phyloP scores from a whole-genome alignment of 2,113 vertebrate genomes.

The Rattus rattus region DNA sequence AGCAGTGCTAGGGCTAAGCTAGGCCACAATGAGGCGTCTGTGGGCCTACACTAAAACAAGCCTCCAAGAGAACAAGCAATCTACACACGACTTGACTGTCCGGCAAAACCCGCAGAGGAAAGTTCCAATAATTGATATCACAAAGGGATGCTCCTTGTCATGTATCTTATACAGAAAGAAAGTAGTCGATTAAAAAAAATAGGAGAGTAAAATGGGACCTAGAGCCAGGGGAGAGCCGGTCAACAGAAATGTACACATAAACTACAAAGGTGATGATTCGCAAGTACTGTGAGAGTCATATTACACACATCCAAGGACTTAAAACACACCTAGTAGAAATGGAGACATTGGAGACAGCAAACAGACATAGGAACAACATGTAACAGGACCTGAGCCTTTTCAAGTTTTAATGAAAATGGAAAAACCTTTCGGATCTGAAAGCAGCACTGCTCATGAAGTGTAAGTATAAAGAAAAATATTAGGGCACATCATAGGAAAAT shows the following conservation, averaged over 20 bases:
- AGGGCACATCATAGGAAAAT: background rate
- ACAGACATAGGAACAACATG: slow-evolving; percentile 15
- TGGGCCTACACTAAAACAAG: slow-evolving; percentile 19
- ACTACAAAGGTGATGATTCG: background rate
- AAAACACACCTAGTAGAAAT: slow-evolving; percentile 35
- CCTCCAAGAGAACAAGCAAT: background rate
- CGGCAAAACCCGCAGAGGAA: slow-evolving; percentile 42
- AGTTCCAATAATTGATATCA: background rate
- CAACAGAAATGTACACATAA: slow-evolving; percentile 18
- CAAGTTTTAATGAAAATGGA: slow-evolving; percentile 1
- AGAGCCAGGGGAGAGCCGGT: background rate
- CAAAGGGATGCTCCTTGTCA: background rate
- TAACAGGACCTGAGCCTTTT: background rate
- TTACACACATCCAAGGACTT: background rate
- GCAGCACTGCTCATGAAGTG: background rate
- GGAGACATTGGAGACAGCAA: background rate
- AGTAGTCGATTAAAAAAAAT: background rate
- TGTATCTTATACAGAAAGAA: slow-evolving; percentile 27
- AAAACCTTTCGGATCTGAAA: background rate
- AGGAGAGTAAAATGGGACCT: background rate
- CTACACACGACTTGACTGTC: background rate
- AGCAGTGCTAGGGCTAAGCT: background rate
- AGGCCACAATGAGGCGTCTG: background rate
- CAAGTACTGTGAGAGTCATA: background rate
- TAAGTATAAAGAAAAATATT: slow-evolving; percentile 36